These are phyloP conservation scores for Alentia gelatinosa DNA, from an alignment of 2,888 invertebrate species.

Conservation along the genomic window DNA sequence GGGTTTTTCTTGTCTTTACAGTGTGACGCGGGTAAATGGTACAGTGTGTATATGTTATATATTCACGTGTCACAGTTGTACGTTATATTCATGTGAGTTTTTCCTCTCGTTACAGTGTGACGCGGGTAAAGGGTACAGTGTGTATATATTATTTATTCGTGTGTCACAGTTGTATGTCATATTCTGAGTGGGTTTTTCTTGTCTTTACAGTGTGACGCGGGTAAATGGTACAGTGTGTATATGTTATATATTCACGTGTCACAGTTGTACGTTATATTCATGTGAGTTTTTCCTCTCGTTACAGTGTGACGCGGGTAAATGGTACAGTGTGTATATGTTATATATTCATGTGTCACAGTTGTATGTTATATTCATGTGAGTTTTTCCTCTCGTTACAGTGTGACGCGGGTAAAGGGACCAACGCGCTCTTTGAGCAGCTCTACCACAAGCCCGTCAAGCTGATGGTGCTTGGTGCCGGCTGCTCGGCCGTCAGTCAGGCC, in stretches of 20 bases:
- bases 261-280: too few species aligned
- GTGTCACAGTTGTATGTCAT: neutral
- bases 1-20: too few species aligned
- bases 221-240: slow-evolving; percentile 66
- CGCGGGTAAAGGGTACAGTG: neutral
- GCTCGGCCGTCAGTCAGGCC: slow-evolving; percentile 70
- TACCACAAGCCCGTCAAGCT: slow-evolving; percentile 67
- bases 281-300: too few species aligned
- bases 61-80: too few species aligned
- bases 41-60: too few species aligned
- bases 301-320: neutral
- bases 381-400: slow-evolving; percentile 61
- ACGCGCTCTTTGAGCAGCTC: slow-evolving; percentile 67
- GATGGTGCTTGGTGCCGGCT: slow-evolving; percentile 71
- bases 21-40: too few species aligned
- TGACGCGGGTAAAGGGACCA: slow-evolving; percentile 67
- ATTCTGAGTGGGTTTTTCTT: neutral
- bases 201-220: slow-evolving; percentile 65
- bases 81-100: too few species aligned
- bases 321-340: neutral
- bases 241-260: too few species aligned
- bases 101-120: too few species aligned
- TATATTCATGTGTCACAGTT: neutral
- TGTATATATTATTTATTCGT: neutral
- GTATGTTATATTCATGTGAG: neutral